These are phyloP conservation scores for Diabrotica virgifera DNA, from an alignment of 1,140 invertebrate species.

Conservation along the genomic window DNA sequence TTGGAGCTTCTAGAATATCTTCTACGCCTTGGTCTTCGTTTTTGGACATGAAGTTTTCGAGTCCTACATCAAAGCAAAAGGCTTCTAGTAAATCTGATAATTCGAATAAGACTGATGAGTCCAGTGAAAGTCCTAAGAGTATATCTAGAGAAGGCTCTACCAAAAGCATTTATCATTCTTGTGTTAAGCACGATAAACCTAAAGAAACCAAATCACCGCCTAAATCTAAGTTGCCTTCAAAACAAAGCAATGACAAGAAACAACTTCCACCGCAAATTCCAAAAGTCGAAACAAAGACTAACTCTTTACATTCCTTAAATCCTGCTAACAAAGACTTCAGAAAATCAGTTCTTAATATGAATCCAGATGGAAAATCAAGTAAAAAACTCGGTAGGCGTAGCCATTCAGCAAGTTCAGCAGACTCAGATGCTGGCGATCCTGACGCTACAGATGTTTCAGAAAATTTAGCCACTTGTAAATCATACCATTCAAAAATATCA, in stretches of 20 bases:
- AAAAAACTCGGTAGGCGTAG: slow-evolving; percentile 47
- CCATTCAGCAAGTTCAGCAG: slow-evolving; percentile 55
- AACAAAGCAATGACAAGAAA: slow-evolving; percentile 37
- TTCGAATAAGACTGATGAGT: slow-evolving; percentile 23
- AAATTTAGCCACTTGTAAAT: slow-evolving; percentile 40
- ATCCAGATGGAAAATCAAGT: slow-evolving; percentile 50
- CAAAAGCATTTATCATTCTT: slow-evolving; percentile 38
- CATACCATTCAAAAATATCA: slow-evolving; percentile 36
- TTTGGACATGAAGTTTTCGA: slow-evolving; percentile 56
- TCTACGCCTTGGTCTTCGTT: slow-evolving; percentile 63
- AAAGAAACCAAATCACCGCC: slow-evolving; percentile 25
- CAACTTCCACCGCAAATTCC: slow-evolving; percentile 60
- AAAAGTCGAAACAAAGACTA: slow-evolving; percentile 50
- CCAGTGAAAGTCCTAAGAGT: slow-evolving; percentile 43
- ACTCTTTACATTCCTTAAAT: slow-evolving; percentile 49
- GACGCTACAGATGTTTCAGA: slow-evolving; percentile 43
- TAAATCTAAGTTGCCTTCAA: slow-evolving; percentile 38
- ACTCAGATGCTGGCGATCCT: slow-evolving; percentile 49
- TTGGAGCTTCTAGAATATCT: slow-evolving; percentile 54
- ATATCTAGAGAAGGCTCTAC: slow-evolving; percentile 46
- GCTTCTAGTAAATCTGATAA: slow-evolving; percentile 22
- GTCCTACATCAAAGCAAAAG: slow-evolving; percentile 37
- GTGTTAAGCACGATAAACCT: slow-evolving; percentile 34
- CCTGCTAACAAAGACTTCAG: slow-evolving; percentile 71
- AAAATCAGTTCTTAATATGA: slow-evolving; percentile 72